These are phyloP conservation scores for Neuroscelio doddi DNA, from an alignment of 2,888 invertebrate genomes.

Conservation along the genomic window DNA sequence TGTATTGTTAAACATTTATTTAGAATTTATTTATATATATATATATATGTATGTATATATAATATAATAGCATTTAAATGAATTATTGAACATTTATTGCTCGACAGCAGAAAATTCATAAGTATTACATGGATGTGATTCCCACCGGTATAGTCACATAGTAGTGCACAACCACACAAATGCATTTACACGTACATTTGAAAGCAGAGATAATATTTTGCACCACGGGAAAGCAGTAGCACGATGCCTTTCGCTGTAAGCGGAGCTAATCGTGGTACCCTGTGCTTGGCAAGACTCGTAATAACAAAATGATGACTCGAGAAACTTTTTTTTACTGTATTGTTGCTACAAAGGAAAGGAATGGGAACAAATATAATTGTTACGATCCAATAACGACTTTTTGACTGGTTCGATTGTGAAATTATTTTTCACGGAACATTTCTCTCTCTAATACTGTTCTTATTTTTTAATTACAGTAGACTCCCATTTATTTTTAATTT, in stretches of 20 bases:
- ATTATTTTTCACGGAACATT: neutral
- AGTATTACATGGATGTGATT: too few species aligned
- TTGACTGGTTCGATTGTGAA: neutral
- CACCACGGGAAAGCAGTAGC: constrained; percentile 38
- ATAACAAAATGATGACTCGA: constrained; percentile 34
- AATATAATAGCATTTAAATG: too few species aligned
- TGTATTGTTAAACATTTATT: too few species aligned
- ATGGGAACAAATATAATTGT: neutral
- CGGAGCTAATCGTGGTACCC: constrained; percentile 30
- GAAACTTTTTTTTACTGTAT: neutral
- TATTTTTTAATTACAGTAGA: too few species aligned
- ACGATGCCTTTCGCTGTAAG: constrained; percentile 41
- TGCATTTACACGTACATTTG: constrained; percentile 25
- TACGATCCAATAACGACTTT: neutral
- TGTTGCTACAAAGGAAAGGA: neutral
- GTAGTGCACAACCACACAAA: too few species aligned
- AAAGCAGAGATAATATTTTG: constrained; percentile 43
- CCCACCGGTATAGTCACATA: too few species aligned
- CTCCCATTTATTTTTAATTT: too few species aligned
- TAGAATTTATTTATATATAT: too few species aligned
- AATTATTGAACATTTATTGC: too few species aligned
- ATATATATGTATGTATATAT: too few species aligned
- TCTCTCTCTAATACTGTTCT: neutral
- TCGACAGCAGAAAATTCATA: too few species aligned
- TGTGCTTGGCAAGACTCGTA: constrained; percentile 26